phyloP scores from a whole-genome alignment of 1,140 invertebrate species.

The Ericerus pela region DNA sequence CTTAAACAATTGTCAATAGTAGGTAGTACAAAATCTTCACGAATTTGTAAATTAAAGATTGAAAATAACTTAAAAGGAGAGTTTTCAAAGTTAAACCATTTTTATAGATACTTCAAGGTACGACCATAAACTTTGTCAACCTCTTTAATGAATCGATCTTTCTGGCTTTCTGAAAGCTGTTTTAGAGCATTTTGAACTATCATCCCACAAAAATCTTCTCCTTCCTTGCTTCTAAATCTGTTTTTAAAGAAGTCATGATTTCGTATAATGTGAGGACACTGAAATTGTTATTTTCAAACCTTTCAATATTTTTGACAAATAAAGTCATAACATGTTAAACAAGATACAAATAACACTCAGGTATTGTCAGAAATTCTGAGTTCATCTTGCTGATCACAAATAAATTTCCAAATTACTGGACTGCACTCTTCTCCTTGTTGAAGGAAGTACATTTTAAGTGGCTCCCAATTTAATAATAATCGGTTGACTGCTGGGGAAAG shows the following conservation, averaged over 20 bases:
- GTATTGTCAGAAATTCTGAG: neutral
- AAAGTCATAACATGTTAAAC: neutral
- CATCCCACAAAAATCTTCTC: neutral
- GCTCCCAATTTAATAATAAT: neutral
- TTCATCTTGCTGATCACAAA: neutral
- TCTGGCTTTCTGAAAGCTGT: neutral
- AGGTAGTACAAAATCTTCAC: neutral
- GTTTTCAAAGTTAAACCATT: neutral
- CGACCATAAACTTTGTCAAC: neutral
- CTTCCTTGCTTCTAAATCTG: neutral
- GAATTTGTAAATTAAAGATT: neutral
- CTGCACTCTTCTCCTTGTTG: slow-evolving; percentile 15
- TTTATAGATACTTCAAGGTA: neutral
- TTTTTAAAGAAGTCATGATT: neutral
- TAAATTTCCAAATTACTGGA: too few relatives aligned
- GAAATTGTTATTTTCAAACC: neutral
- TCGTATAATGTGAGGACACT: neutral
- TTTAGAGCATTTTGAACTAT: neutral
- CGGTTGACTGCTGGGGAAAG: neutral
- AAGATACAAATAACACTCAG: too few relatives aligned
- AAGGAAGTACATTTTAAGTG: neutral
- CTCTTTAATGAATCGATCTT: neutral
- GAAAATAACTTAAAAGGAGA: slow-evolving; percentile 6
- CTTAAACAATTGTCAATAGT: too few relatives aligned
- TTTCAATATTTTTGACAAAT: neutral